Conservation (phyloP, 2,888 invertebrate genomes). For the Endomychus coccineus region DNA sequence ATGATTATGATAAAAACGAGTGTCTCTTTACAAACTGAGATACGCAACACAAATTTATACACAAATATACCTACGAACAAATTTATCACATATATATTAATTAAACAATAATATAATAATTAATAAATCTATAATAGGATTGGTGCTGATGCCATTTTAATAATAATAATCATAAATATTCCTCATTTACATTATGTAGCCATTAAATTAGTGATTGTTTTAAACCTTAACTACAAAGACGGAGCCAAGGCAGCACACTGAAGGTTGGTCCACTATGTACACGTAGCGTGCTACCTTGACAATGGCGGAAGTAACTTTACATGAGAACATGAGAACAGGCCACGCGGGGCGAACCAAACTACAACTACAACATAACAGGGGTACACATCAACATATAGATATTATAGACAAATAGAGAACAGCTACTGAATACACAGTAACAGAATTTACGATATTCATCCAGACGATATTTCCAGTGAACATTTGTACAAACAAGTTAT, state of each 20-base stretch:
- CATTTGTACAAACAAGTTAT: no score
- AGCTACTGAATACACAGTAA: slow-evolving; percentile 10
- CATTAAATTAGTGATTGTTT: slow-evolving; percentile 50
- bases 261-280: slow-evolving; percentile 44
- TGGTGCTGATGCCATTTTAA: slow-evolving; percentile 42
- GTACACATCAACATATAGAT: slow-evolving; percentile 34
- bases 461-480: slow-evolving; percentile 23
- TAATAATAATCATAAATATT: slow-evolving; percentile 34
- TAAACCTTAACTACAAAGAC: slow-evolving; percentile 43
- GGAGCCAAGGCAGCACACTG: slow-evolving; percentile 16
- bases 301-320: slow-evolving; percentile 42
- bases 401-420: slow-evolving; percentile 18
- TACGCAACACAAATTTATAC: slow-evolving; percentile 43
- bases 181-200: slow-evolving; percentile 32
- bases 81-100: slow-evolving; percentile 47
- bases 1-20: slow-evolving; percentile 32
- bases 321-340: slow-evolving; percentile 25
- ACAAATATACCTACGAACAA: slow-evolving; percentile 44
- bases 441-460: slow-evolving; percentile 15
- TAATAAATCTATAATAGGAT: slow-evolving; percentile 43
- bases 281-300: slow-evolving; percentile 33
- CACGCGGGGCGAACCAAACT: slow-evolving; percentile 23
- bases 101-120: slow-evolving; percentile 37
- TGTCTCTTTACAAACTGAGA: slow-evolving; percentile 44
- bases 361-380: slow-evolving; percentile 33